Evolutionary conservation across 2,797 vertebrate genomes (phyloP), one percentile per base, ranked within the genome.

Genomic region (Nothura maculosa): DNA sequence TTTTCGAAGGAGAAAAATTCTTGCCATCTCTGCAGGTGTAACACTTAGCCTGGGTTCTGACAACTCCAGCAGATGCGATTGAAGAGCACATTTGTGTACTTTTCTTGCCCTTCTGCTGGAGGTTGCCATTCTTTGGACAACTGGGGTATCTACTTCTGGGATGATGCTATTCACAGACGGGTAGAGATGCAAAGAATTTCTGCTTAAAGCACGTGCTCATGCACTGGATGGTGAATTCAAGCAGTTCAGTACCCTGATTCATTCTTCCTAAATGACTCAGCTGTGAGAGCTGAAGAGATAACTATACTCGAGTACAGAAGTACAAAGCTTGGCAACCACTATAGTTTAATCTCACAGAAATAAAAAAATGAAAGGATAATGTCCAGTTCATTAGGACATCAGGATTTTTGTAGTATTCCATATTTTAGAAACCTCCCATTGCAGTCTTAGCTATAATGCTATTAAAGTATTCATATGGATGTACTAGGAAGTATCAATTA

Each of bases 401-500:
- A 92, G 89, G 45, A 58, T 77, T 95, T 92, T 73, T 70, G 45
- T 70, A 89, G 28, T 32, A 40, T 78, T 78, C n/a, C 69, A 27
- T 54, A 27, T 27, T 94, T 90, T 78, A 9, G 38, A 90, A 92
- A 52, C 30, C 54, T 89, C 79, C 81, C 55, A 60, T 70, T 68
- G 55, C n/a, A n/a, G n/a, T 48, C 91, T 54, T 50, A 90, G 64
- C 34, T 78, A 62, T n/a, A 87, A 38, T 75, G 75, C 58, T 52
- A 87, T 66, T 87, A 90, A 68, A 5, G 20, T 16, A n/a, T 45
- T 45, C n/a, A 43, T 45, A n/a, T 15, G 21, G 66, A 13, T 36
- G 34, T 50, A 48, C 36, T 45, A 50, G 27, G 34, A 36, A 68
- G 22, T 50, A 50, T 25, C 73, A 75, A 92, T 82, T 91, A 93